Percentiles rank a stretch among this genome's conserved stretches.
These are phyloP conservation scores for Ovibos moschatus DNA, from an alignment of 2,113 vertebrate genomes.

Conservation along the genomic window DNA sequence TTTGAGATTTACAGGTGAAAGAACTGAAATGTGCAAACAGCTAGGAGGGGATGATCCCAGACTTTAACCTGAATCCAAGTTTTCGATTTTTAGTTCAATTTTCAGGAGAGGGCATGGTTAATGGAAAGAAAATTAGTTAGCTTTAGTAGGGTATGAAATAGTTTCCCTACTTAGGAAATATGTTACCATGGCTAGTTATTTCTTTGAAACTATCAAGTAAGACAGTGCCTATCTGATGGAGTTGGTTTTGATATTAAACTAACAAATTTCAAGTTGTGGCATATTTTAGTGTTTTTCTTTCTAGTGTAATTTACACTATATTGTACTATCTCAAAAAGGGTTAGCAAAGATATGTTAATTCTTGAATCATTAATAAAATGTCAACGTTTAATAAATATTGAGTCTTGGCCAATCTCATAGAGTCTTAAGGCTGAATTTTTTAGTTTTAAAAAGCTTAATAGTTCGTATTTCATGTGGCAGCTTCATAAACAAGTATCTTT, in stretches of 20 bases:
- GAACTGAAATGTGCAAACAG: background rate
- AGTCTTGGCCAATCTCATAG: background rate
- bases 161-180: background rate
- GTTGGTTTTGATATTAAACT: conserved; percentile 9
- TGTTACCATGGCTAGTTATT: background rate
- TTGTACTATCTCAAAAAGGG: background rate
- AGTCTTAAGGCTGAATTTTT: background rate
- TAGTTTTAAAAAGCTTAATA: background rate
- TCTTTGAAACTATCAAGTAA: background rate
- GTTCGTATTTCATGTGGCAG: background rate
- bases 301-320: background rate
- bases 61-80: background rate
- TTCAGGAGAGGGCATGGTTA: background rate
- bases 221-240: background rate
- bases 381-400: background rate
- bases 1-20: conserved; percentile 6
- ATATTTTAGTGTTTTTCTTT: background rate
- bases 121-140: background rate
- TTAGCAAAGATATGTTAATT: background rate
- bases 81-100: background rate
- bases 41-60: background rate
- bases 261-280: background rate
- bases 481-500: conserved; percentile 17
- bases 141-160: background rate
- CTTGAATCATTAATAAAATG: background rate